Evolutionary conservation across 2,888 invertebrate genomes (phyloP).

Genomic region (Meghimatium bilineatum): DNA sequence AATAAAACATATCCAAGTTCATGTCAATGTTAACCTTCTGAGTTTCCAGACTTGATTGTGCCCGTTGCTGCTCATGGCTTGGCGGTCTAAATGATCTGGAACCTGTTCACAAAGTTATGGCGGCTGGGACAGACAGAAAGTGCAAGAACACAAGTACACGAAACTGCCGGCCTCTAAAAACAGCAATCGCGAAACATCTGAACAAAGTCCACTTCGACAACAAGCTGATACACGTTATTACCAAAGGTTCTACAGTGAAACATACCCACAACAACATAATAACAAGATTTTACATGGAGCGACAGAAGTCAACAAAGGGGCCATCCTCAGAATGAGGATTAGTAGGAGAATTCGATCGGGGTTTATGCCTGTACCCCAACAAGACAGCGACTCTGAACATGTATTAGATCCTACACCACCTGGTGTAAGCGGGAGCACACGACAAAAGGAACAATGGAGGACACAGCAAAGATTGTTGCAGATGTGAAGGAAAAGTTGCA

Average conservation of each 20-base stretch:
- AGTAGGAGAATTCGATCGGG: slow-evolving; percentile 36
- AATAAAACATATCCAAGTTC: no score
- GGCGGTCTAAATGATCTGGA: slow-evolving; percentile 33
- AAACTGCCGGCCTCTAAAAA: neutral
- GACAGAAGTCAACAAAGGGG: slow-evolving; percentile 28
- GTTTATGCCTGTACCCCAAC: slow-evolving; percentile 40
- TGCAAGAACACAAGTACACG: neutral
- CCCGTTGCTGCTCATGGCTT: slow-evolving; percentile 9
- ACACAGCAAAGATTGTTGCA: neutral
- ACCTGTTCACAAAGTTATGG: slow-evolving; percentile 27
- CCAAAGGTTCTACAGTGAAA: neutral
- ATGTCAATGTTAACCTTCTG: no score
- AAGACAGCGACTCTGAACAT: slow-evolving; percentile 32
- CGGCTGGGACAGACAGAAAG: slow-evolving; percentile 10
- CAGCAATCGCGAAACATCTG: neutral
- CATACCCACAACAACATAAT: neutral
- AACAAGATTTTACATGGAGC: slow-evolving; percentile 10
- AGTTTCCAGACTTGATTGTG: neutral
- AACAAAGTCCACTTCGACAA: neutral
- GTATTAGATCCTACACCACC: neutral
- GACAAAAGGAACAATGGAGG: neutral
- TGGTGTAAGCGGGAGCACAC: neutral
- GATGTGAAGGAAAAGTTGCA: neutral
- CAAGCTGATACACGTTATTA: neutral
- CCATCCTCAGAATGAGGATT: slow-evolving; percentile 39